Evolutionary conservation across 2,888 invertebrate genomes (phyloP), one percentile per base, ranked within the genome.

Genomic region (Cataglyphis rosenhaueri): DNA sequence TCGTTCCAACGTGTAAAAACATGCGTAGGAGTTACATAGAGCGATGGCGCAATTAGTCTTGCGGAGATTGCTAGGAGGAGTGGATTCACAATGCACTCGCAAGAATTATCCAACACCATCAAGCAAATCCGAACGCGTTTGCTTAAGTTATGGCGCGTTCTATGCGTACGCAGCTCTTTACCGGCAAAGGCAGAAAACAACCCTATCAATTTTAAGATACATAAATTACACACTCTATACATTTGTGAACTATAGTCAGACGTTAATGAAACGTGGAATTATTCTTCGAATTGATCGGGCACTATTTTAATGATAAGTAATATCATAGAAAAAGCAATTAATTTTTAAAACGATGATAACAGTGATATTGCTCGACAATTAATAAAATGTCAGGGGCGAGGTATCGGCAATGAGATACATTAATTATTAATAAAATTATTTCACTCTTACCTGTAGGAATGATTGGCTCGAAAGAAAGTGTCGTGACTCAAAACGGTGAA

Each of bases 1-100:
- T 87, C 82, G 74, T 32, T 18, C 21, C 62, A 64, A 52, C 62
- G 82, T 66, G 78, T 66, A 81, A 76, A 76, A 85, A 82, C 85
- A 86, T 41, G 82, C 88, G 88, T 88, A 86, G 86, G 88, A 88
- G 84, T 73, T 76, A 70, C 44, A 59, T 41, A 61, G 81, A 75
- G 68, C 86, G 55, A 59, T 66, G 62, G 85, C 18, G 59, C 83
- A 88, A 88, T 88, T 88, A 88, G 68, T 71, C 73, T 76, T 61
- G 75, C 71, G 25, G 65, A 83, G 59, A 74, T 66, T 76, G 86
- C 68, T 81, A 68, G 83, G 83, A 82, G 83, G 83, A 86, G 83
- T 78, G 82, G 48, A 55, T 84, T 52, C 70, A 79, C 86, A 86
- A 84, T 86, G 79, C 68, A 88, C 82, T 83, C 76, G 82, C 83